phyloP scores from a whole-genome alignment of 1,140 invertebrate species.

The Drosophila kikkawai region DNA sequence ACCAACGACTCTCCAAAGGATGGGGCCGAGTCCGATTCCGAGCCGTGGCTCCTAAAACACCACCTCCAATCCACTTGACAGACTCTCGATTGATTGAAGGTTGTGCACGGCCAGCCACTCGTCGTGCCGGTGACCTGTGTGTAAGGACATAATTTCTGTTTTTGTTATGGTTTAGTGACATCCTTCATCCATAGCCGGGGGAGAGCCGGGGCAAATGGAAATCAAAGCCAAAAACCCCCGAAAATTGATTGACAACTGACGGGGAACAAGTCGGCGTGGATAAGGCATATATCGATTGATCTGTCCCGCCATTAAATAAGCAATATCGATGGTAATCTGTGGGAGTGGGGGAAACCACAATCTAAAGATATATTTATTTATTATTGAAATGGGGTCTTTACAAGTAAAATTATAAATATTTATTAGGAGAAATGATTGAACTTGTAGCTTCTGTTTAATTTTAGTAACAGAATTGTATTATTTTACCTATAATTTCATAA shows the following conservation, averaged over 20 bases:
- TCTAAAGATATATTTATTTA: not conserved
- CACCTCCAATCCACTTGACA: slow-evolving; percentile 1
- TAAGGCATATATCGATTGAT: slow-evolving; percentile 43
- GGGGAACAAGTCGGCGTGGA: slow-evolving; percentile 33
- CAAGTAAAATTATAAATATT: not conserved
- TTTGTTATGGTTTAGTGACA: slow-evolving; percentile 51
- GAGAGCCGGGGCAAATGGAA: slow-evolving; percentile 18
- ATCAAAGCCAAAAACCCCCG: slow-evolving; percentile 38
- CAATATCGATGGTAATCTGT: slow-evolving; percentile 21
- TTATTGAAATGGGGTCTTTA: not conserved
- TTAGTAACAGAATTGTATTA: no score
- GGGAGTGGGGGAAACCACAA: not conserved
- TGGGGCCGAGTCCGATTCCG: slow-evolving; percentile 6
- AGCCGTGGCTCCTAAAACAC: not conserved
- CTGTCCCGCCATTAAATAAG: slow-evolving; percentile 37
- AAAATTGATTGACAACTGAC: slow-evolving; percentile 50
- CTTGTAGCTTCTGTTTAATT: not conserved
- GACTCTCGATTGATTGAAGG: slow-evolving; percentile 65
- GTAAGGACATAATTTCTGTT: slow-evolving; percentile 50
- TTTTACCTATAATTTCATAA: rapidly evolving
- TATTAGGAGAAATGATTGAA: not conserved
- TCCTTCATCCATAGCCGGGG: slow-evolving; percentile 33
- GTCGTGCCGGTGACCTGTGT: slow-evolving; percentile 32
- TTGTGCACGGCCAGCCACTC: slow-evolving; percentile 28
- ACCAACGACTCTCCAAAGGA: slow-evolving; percentile 60